phyloP scores from a whole-genome alignment of 2,113 vertebrate genomes.

The Neofelis nebulosa region DNA sequence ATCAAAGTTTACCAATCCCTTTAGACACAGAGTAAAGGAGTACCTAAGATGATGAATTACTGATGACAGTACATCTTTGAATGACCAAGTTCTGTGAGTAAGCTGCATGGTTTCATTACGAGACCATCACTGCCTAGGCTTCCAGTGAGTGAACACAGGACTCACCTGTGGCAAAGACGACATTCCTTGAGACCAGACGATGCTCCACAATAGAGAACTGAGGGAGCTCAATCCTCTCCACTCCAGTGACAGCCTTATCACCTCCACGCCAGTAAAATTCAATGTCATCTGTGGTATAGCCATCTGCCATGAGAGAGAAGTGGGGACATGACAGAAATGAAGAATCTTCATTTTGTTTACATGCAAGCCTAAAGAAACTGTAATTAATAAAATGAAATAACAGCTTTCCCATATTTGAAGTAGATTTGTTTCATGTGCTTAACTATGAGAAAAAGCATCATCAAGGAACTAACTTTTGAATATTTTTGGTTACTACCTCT shows the following conservation, averaged over 20 bases:
- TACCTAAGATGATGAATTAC: accelerated
- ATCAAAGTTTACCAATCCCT: not conserved
- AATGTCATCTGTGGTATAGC: slow-evolving; percentile 98
- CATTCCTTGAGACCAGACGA: slow-evolving; percentile 96
- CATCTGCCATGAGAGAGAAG: slow-evolving; percentile 88
- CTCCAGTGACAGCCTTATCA: slow-evolving; percentile 93
- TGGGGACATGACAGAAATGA: not conserved
- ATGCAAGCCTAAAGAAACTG: not conserved
- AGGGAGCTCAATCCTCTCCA: slow-evolving; percentile 96
- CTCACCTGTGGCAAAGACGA: slow-evolving; percentile 98
- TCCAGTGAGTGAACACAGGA: not conserved
- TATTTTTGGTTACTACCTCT: not conserved
- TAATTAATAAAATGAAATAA: not conserved
- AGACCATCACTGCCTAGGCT: accelerated
- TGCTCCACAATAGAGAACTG: slow-evolving; percentile 99
- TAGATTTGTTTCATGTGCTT: too few relatives aligned
- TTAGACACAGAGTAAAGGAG: not conserved
- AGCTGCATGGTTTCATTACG: accelerated
- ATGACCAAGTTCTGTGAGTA: accelerated
- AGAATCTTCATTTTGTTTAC: accelerated
- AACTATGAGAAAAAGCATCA: not conserved
- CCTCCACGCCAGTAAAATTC: slow-evolving; percentile 99
- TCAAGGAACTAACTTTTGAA: not conserved
- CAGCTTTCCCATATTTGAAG: not conserved
- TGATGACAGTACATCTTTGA: accelerated